A percentile compares a stretch with the other conserved stretches of the same genome.
These are phyloP conservation scores for Standfussiana lucernea DNA, from an alignment of 2,888 invertebrate species.

Conservation along the genomic window DNA sequence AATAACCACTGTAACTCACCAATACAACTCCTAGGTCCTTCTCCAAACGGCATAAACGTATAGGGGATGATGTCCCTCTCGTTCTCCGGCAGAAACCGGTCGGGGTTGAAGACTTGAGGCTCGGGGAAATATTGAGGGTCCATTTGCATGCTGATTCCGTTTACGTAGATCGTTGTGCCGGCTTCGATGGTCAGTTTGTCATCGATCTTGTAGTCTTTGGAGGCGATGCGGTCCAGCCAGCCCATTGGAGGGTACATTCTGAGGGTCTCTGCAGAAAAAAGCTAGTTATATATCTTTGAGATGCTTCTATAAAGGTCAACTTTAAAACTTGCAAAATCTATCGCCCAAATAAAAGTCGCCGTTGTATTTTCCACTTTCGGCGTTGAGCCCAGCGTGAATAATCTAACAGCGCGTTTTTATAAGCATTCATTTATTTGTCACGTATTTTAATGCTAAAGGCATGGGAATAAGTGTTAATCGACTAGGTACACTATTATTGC, in stretches of 20 bases:
- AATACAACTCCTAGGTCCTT: conserved; percentile 91
- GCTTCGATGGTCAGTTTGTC: conserved; percentile 75
- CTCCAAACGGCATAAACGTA: conserved; percentile 89
- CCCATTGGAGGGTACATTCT: conserved; percentile 78
- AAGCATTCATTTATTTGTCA: neutral
- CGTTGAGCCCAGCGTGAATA: neutral
- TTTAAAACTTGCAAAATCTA: neutral
- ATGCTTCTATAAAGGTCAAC: no score
- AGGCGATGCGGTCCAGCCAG: conserved; percentile 76
- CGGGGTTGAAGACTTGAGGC: conserved; percentile 89
- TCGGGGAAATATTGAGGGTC: conserved; percentile 89
- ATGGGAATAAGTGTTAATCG: neutral
- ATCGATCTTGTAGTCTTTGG: conserved; percentile 73
- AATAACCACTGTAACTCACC: conserved; percentile 76
- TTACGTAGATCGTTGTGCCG: conserved; percentile 76
- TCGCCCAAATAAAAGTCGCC: neutral
- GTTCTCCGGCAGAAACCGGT: conserved; percentile 90
- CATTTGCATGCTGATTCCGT: conserved; percentile 72
- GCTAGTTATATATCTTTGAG: no score
- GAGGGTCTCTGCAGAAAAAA: conserved; percentile 71
- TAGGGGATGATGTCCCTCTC: conserved; percentile 79
- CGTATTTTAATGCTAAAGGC: neutral
- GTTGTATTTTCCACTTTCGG: neutral
- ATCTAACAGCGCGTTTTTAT: neutral
- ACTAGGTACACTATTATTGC: neutral